A percentile compares a stretch with the other conserved stretches of the same genome.
These are phyloP conservation scores for Emmelina monodactyla DNA, from an alignment of 2,888 invertebrate species.

Conservation along the genomic window DNA sequence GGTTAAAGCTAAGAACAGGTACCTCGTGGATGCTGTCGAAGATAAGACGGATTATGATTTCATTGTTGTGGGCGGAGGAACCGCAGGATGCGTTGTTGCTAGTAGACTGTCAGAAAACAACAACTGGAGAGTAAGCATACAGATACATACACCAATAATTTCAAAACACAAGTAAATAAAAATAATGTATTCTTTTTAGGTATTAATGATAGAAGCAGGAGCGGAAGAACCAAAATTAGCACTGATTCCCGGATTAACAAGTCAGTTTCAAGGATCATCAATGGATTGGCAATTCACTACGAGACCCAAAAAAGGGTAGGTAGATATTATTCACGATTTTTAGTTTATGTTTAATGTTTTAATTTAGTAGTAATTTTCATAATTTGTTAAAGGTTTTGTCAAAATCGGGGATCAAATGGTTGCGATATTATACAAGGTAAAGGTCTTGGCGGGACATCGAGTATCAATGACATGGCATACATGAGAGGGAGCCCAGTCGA, in stretches of 20 bases:
- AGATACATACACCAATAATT: too few relatives aligned
- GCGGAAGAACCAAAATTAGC: conserved; percentile 51
- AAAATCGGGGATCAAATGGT: conserved; percentile 33
- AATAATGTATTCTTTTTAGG: conserved; percentile 20
- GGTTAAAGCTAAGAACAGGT: conserved; percentile 8
- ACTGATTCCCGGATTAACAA: conserved; percentile 48
- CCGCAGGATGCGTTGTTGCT: conserved; percentile 51
- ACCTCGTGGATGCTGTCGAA: conserved; percentile 11
- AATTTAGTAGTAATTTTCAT: too few relatives aligned
- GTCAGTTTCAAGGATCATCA: conserved; percentile 45
- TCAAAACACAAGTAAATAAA: neutral
- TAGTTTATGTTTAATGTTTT: too few relatives aligned
- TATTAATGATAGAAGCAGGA: conserved; percentile 47
- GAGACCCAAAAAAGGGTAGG: conserved; percentile 53
- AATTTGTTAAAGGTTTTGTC: conserved; percentile 48
- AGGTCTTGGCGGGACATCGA: conserved; percentile 48
- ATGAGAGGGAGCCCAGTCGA: conserved; percentile 54
- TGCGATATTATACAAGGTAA: conserved; percentile 52
- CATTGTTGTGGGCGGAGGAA: conserved; percentile 49
- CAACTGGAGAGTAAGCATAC: conserved; percentile 53
- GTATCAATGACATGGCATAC: conserved; percentile 56
- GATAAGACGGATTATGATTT: conserved; percentile 40
- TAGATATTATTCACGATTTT: too few relatives aligned
- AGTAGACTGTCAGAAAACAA: conserved; percentile 50
- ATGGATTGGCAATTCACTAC: conserved; percentile 51